Evolutionary conservation across 2,113 vertebrate species (phyloP).

Genomic region (Oryzias celebensis): DNA sequence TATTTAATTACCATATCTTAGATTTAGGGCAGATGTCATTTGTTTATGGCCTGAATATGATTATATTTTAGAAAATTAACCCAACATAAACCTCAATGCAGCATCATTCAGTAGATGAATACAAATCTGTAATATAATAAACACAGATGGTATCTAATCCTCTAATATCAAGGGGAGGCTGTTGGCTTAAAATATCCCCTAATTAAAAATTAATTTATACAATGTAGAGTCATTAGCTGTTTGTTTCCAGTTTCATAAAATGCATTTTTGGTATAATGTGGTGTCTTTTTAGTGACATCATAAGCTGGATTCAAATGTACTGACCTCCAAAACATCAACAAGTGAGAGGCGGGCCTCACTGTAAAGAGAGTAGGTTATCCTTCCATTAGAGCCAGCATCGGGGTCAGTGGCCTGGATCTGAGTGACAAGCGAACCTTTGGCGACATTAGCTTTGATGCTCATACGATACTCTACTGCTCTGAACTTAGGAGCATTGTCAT

Average conservation of each 20-base stretch:
- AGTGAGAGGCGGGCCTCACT: slow-evolving; percentile 90
- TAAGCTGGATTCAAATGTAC: slow-evolving; percentile 3
- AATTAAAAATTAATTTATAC: slow-evolving; percentile 10
- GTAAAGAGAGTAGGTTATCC: slow-evolving; percentile 92
- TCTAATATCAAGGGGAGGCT: neutral
- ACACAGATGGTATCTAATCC: slow-evolving; percentile 45
- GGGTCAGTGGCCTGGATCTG: slow-evolving; percentile 92
- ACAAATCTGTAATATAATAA: slow-evolving; percentile 26
- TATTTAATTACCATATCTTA: neutral
- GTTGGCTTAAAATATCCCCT: slow-evolving; percentile 13
- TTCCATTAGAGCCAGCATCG: slow-evolving; percentile 88
- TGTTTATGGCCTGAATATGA: neutral
- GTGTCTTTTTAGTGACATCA: neutral
- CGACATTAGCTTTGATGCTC: slow-evolving; percentile 93
- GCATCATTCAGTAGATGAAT: slow-evolving; percentile 12
- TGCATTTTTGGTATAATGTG: neutral
- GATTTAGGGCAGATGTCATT: slow-evolving; percentile 5
- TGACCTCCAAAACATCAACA: slow-evolving; percentile 90
- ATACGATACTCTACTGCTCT: slow-evolving; percentile 88
- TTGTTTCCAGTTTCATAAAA: slow-evolving; percentile 4
- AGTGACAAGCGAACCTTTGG: slow-evolving; percentile 89
- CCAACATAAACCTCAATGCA: slow-evolving; percentile 17
- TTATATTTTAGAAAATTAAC: neutral
- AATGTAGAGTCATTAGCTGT: slow-evolving; percentile 11
- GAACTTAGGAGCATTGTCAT: slow-evolving; percentile 93